Conservation (phyloP, 2,797 vertebrate species). For the Aeoliscus strigatus region DNA sequence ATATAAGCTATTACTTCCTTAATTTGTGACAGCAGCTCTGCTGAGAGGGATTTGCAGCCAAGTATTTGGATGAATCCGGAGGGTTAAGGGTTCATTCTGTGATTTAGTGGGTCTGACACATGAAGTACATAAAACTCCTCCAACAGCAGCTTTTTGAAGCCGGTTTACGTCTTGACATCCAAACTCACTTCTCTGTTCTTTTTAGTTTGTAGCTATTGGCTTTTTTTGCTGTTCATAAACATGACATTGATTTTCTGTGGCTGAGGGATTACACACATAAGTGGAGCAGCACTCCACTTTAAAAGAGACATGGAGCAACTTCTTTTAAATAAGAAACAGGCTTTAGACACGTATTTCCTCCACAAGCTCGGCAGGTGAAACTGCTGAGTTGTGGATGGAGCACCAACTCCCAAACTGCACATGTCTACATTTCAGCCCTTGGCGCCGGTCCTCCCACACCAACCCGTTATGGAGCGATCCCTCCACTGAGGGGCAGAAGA, state of each 20-base stretch:
- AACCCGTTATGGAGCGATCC: conserved; percentile 47
- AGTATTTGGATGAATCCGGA: conserved; percentile 17
- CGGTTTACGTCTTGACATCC: conserved; percentile 4
- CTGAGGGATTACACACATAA: conserved; percentile 12
- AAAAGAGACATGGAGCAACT: conserved; percentile 7
- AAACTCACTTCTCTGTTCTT: conserved; percentile 3
- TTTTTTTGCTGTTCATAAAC: conserved; percentile 13
- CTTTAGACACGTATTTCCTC: conserved; percentile 26
- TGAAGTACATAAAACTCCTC: conserved; percentile 11
- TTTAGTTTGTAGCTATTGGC: conserved; percentile 6
- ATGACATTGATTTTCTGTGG: conserved; percentile 6
- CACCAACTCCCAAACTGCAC: conserved; percentile 13
- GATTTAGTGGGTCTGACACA: conserved; percentile 16
- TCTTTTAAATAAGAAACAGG: conserved; percentile 13
- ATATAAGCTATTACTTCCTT: conserved; percentile 6
- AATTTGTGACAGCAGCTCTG: conserved; percentile 26
- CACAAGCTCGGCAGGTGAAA: conserved; percentile 20
- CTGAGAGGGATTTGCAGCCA: conserved; percentile 21
- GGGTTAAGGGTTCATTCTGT: conserved; percentile 12
- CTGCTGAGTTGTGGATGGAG: conserved; percentile 21
- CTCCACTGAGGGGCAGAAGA: conserved; percentile 81
- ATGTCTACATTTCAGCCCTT: conserved; percentile 17
- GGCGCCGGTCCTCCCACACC: conserved; percentile 12
- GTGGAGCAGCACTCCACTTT: conserved; percentile 11
- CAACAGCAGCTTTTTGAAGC: conserved; percentile 13